These are phyloP conservation scores for Andrena flavipes DNA, from an alignment of 2,888 invertebrate genomes.

Conservation along the genomic window DNA sequence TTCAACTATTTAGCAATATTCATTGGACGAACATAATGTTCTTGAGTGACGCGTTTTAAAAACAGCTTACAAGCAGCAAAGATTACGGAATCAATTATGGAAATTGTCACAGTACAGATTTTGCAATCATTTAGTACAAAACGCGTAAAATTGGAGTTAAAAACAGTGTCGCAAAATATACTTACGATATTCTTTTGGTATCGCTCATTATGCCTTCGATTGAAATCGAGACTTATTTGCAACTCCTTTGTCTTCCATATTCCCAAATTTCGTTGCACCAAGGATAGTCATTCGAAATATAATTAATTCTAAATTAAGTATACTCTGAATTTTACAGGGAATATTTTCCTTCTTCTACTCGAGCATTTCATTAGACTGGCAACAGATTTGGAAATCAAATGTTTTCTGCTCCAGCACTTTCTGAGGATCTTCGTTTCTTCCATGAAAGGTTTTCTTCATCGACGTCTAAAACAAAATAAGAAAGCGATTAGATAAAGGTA, in stretches of 20 bases:
- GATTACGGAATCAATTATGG: background rate
- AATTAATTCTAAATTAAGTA: background rate
- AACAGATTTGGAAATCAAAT: background rate
- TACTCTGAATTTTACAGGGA: background rate
- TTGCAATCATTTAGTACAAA: too few relatives aligned
- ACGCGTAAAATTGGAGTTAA: too few relatives aligned
- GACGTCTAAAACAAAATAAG: conserved; percentile 23
- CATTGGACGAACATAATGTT: background rate
- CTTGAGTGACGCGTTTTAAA: background rate
- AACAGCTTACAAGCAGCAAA: background rate
- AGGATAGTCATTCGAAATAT: background rate
- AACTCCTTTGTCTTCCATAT: background rate
- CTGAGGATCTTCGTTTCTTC: background rate
- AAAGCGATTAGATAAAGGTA: background rate
- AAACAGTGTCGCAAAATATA: background rate
- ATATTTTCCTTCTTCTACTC: background rate
- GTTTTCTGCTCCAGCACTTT: background rate
- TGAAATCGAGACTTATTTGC: background rate
- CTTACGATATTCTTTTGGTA: background rate
- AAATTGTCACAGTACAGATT: too few relatives aligned
- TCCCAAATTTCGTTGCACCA: background rate
- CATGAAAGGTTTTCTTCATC: background rate
- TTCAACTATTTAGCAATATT: background rate
- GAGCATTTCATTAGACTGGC: background rate
- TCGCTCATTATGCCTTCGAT: conserved; percentile 4